These are phyloP conservation scores for Catagonus wagneri DNA, from an alignment of 2,113 vertebrate species.

Conservation along the genomic window DNA sequence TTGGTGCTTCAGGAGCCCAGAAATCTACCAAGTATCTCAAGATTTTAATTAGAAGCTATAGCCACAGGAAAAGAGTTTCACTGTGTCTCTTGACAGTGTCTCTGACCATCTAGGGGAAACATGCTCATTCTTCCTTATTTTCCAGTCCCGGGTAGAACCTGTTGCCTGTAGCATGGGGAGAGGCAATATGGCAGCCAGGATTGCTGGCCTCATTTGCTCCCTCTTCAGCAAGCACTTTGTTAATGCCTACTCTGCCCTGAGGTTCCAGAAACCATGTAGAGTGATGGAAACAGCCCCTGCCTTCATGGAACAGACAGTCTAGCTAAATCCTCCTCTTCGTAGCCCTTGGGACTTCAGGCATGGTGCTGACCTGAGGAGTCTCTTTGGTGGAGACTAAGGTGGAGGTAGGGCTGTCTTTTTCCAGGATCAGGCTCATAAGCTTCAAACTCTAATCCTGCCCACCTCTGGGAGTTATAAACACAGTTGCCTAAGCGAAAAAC, in stretches of 20 bases:
- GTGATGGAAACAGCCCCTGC: neutral
- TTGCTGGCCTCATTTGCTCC: neutral
- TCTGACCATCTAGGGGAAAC: neutral
- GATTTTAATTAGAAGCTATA: neutral
- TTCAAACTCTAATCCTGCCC: neutral
- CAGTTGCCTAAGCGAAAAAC: neutral
- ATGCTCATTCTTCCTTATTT: neutral
- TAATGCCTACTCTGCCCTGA: neutral
- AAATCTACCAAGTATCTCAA: neutral
- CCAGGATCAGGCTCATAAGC: neutral
- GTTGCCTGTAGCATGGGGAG: neutral
- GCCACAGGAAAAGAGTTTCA: neutral
- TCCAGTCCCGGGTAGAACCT: neutral
- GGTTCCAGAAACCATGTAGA: neutral
- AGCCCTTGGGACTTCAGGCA: neutral
- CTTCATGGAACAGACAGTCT: neutral
- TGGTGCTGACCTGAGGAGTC: neutral
- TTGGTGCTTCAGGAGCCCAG: neutral
- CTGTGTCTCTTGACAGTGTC: neutral
- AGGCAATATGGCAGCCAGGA: fast-evolving
- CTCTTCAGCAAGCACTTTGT: neutral
- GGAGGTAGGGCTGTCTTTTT: neutral
- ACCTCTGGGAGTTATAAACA: neutral
- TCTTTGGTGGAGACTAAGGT: neutral
- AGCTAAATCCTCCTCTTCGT: neutral